Conservation (phyloP, 64 coral and sea anemone species). For the Porites lutea region DNA sequence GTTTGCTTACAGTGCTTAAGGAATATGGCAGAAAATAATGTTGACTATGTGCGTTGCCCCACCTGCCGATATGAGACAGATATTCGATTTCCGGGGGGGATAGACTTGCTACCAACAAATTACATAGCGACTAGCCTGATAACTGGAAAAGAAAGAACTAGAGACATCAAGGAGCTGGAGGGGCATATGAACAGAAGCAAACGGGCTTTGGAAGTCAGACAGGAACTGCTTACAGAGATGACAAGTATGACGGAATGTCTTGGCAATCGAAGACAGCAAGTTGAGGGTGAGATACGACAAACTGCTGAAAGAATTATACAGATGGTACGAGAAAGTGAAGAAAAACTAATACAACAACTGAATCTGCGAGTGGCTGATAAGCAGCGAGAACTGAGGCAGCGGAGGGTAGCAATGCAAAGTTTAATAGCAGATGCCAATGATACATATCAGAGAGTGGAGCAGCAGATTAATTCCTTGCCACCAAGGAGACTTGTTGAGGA, state of each 20-base stretch:
- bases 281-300: slow-evolving; percentile 56
- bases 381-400: slow-evolving; percentile 45
- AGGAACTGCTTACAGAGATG: slow-evolving; percentile 18
- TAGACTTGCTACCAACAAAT: slow-evolving; percentile 51
- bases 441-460: slow-evolving; percentile 2
- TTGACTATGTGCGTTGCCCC: slow-evolving; percentile 44
- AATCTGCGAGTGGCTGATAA: slow-evolving; percentile 3
- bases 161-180: slow-evolving; percentile 50
- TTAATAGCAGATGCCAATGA: slow-evolving; percentile 1
- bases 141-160: slow-evolving; percentile 13
- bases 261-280: slow-evolving; percentile 40
- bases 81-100: slow-evolving; percentile 41
- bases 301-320: slow-evolving; percentile 41
- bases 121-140: slow-evolving; percentile 35
- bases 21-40: slow-evolving; percentile 20
- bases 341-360: slow-evolving; percentile 47
- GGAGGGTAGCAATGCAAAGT: slow-evolving; percentile 11
- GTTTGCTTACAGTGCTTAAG: slow-evolving; percentile 46
- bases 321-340: slow-evolving; percentile 44
- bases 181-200: slow-evolving; percentile 15
- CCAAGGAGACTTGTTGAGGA: slow-evolving; percentile 20
- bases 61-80: slow-evolving; percentile 54
- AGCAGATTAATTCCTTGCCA: slow-evolving; percentile 23
- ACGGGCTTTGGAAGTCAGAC: slow-evolving; percentile 20
- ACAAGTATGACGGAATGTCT: not conserved